A percentile compares a stretch with the other conserved stretches of the same genome.
phyloP scores from a whole-genome alignment of 2,113 vertebrate genomes.

The Tinamus guttatus region DNA sequence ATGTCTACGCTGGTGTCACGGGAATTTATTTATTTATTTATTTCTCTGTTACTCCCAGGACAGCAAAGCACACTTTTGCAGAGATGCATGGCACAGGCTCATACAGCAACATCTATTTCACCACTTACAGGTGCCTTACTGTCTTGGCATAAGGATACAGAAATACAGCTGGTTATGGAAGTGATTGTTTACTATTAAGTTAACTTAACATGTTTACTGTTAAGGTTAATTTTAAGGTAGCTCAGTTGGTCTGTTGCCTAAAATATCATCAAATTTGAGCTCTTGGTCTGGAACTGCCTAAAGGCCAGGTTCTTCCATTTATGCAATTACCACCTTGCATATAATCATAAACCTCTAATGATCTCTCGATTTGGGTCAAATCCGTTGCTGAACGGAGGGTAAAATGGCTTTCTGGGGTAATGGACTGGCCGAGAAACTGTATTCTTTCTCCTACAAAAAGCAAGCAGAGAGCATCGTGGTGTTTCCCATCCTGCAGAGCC shows the following conservation, averaged over 20 bases:
- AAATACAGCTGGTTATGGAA: neutral
- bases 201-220: neutral
- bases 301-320: neutral
- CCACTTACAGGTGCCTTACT: neutral
- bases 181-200: neutral
- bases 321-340: neutral
- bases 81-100: neutral
- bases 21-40: neutral
- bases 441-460: neutral
- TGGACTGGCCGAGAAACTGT: accelerated
- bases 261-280: neutral
- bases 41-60: neutral
- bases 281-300: neutral
- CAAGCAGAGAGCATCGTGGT: neutral
- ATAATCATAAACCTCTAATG: neutral
- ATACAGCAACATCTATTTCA: neutral
- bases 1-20: neutral
- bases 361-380: neutral
- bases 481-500: neutral
- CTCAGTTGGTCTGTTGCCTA: neutral
- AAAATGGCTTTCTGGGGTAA: neutral
- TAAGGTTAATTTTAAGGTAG: neutral
- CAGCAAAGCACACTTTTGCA: neutral
- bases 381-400: neutral
- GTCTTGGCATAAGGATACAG: neutral